Evolutionary conservation across 2,888 invertebrate genomes (phyloP).

Genomic region (Sphaerophoria taeniata): DNA sequence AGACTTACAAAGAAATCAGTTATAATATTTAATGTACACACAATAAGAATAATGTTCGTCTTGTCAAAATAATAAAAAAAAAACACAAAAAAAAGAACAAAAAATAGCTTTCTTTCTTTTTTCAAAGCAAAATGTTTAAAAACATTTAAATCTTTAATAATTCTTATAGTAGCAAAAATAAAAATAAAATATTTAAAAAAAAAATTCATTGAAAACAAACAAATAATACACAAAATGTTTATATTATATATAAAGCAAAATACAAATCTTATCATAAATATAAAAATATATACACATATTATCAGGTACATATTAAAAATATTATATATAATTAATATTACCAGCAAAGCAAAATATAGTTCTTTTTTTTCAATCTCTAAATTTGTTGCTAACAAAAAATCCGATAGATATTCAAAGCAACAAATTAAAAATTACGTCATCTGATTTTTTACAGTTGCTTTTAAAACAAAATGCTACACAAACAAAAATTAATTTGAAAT

Average conservation of each 20-base stretch:
- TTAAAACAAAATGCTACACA: conserved; percentile 35
- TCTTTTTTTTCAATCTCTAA: conserved; percentile 28
- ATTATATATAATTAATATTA: conserved; percentile 72
- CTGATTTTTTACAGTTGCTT: conserved; percentile 73
- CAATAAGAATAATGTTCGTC: conserved; percentile 51
- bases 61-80: conserved; percentile 47
- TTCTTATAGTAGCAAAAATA: conserved; percentile 60
- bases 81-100: conserved; percentile 30
- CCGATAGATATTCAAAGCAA: conserved; percentile 1
- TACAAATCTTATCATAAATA: conserved; percentile 39
- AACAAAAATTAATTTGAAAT: conserved; percentile 4
- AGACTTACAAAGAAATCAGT: conserved; percentile 28
- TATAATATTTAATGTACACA: conserved; percentile 42
- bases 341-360: conserved; percentile 59
- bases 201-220: conserved; percentile 62
- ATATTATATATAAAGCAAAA: conserved; percentile 73
- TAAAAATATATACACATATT: conserved; percentile 58
- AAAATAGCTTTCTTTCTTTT: conserved; percentile 64
- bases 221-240: conserved; percentile 61
- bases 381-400: conserved; percentile 40
- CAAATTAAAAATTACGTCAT: conserved; percentile 43
- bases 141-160: conserved; percentile 66
- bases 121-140: conserved; percentile 51
- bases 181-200: conserved; percentile 53
- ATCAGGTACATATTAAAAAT: conserved; percentile 71